A percentile compares a stretch with the other conserved stretches of the same genome.
Conservation (phyloP, 2,113 vertebrate genomes). For the Bothrops jararaca region DNA sequence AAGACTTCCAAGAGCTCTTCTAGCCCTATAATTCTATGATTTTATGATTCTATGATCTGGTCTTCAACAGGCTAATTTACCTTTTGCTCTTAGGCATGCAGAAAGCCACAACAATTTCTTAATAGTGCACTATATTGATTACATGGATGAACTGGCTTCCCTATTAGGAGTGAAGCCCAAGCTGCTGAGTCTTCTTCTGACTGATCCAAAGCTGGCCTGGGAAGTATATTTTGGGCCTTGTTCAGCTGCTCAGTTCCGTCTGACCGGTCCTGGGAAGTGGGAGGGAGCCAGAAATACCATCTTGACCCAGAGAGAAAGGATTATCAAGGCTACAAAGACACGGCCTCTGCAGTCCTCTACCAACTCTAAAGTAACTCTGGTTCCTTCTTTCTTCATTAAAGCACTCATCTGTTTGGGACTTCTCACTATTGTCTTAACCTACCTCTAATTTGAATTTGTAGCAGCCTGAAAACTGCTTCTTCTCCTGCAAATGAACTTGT, state of each 20-base stretch:
- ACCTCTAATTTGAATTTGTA: background rate
- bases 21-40: background rate
- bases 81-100: slow-evolving; percentile 3
- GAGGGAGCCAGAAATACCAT: slow-evolving; percentile 59
- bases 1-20: background rate
- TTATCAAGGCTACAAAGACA: slow-evolving; percentile 65
- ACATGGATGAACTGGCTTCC: slow-evolving; percentile 67
- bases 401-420: background rate
- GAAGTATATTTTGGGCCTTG: slow-evolving; percentile 65
- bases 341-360: slow-evolving; percentile 29
- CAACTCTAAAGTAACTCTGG: background rate
- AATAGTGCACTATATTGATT: slow-evolving; percentile 66
- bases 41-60: background rate
- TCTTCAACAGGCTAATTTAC: background rate
- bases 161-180: slow-evolving; percentile 60
- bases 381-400: background rate
- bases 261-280: slow-evolving; percentile 67
- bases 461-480: background rate
- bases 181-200: slow-evolving; percentile 61
- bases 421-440: background rate
- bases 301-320: slow-evolving; percentile 61
- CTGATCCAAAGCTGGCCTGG: slow-evolving; percentile 64
- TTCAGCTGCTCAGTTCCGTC: slow-evolving; percentile 64
- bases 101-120: slow-evolving; percentile 26
- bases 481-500: background rate